These are phyloP conservation scores for Alcis repandata DNA, from an alignment of 2,888 invertebrate genomes.

Conservation along the genomic window DNA sequence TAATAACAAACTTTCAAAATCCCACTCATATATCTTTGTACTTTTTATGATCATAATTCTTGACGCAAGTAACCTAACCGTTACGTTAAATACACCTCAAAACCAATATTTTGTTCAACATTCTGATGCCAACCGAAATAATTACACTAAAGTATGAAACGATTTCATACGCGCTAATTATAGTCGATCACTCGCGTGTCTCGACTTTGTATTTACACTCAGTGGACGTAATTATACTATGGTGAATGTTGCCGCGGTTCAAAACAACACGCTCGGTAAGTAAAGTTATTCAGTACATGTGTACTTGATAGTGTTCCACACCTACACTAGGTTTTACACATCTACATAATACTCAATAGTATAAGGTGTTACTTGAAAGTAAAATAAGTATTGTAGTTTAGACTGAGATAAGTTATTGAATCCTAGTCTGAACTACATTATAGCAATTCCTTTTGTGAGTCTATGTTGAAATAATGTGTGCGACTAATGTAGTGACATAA, in stretches of 20 bases:
- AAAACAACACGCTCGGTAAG: neutral
- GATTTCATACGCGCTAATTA: constrained; percentile 68
- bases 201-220: constrained; percentile 65
- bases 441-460: neutral
- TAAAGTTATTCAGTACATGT: constrained; percentile 10
- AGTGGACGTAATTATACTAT: constrained; percentile 60
- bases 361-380: constrained; percentile 4
- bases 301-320: neutral
- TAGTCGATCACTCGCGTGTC: constrained; percentile 59
- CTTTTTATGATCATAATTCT: constrained; percentile 75
- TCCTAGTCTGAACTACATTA: neutral
- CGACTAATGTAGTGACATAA: neutral
- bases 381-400: neutral
- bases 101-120: constrained; percentile 74
- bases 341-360: neutral
- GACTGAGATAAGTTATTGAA: neutral
- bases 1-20: constrained; percentile 62
- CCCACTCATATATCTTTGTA: constrained; percentile 77
- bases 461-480: constrained; percentile 1
- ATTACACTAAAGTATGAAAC: constrained; percentile 72
- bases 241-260: constrained; percentile 30
- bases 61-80: constrained; percentile 73
- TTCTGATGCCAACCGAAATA: constrained; percentile 72
- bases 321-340: constrained; percentile 1
- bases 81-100: constrained; percentile 72